Base-by-base conservation (phyloP, 2,797 vertebrate genomes). In the Sebastes kiyomatsui region DNA sequence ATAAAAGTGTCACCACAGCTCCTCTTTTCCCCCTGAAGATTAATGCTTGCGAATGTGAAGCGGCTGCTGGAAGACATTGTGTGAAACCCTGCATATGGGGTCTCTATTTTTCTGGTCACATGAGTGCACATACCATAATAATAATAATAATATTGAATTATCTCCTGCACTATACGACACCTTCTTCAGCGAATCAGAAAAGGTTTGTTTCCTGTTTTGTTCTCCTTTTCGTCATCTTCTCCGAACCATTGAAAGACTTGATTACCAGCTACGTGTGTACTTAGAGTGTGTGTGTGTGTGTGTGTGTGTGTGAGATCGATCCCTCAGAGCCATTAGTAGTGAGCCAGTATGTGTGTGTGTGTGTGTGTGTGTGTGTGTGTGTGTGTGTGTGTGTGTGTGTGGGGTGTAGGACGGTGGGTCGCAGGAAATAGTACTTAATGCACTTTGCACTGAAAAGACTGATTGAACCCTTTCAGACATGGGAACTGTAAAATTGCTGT, bases 391-490 rank as follows among this genome's bases (percentile, higher is more conserved):
- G 23, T 25, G 23, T 25, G 23, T 25, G 23, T 25, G 23, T 25
- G 27, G 27, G 67, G 1, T 13, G 38, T 16, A 28, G 38, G 33
- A 7, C 18, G 52, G 23, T 2, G 38, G 33, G 67, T 32, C 6
- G 69, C 76, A 84, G 86, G 79, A 84, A 84, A 85, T 55, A 58
- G 35, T 25, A 75, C 79, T 80, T 75, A 81, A 89, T 81, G 82
- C 82, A 87, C 84, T 88, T 80, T 90, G 86, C 80, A 85, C 84
- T 90, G 60, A 74, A 79, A 82, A 64, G 22, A 78, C 77, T 77
- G 69, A 84, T 79, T 75, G 67, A 79, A 77, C 18, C 71, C 79
- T 87, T 82, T 81, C 85, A 87, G 82, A 75, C 76, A 18, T 62
- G 56, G 55, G 74, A 67, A 55, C 74, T 74, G 56, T 72, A 14